Evolutionary conservation across 2,797 vertebrate genomes (phyloP).

Genomic region (Uromys caudimaculatus): DNA sequence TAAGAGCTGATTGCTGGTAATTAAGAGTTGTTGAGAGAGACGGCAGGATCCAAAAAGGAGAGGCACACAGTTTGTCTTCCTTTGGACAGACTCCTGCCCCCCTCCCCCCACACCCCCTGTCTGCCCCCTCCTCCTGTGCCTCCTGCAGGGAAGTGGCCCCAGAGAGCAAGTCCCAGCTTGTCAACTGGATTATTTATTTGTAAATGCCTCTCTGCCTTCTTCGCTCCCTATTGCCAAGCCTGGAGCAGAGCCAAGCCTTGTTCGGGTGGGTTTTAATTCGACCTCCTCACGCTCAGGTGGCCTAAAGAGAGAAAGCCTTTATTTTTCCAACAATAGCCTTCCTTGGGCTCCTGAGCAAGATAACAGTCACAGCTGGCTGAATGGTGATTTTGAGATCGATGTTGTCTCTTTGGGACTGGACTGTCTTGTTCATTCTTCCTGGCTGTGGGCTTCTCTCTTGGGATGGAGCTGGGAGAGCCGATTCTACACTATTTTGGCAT

Average conservation of each 20-base stretch:
- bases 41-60: conserved; percentile 77
- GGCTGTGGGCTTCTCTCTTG: background rate
- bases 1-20: conserved; percentile 83
- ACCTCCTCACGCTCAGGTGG: conserved; percentile 5
- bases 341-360: conserved; percentile 17
- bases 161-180: conserved; percentile 36
- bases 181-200: conserved; percentile 49
- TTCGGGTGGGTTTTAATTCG: background rate
- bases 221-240: conserved; percentile 40
- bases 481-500: background rate
- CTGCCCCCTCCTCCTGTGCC: background rate
- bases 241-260: background rate
- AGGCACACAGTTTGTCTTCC: conserved; percentile 56
- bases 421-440: background rate
- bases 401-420: background rate
- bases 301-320: background rate
- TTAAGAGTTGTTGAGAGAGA: conserved; percentile 80
- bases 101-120: background rate
- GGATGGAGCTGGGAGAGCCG: too few relatives aligned
- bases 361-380: conserved; percentile 16
- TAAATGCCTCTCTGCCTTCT: background rate
- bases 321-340: background rate
- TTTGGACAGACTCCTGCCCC: conserved; percentile 67
- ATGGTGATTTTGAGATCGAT: background rate
- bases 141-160: background rate